Conservation (phyloP, 2,888 invertebrate species). For the Xiphydria camelus region DNA sequence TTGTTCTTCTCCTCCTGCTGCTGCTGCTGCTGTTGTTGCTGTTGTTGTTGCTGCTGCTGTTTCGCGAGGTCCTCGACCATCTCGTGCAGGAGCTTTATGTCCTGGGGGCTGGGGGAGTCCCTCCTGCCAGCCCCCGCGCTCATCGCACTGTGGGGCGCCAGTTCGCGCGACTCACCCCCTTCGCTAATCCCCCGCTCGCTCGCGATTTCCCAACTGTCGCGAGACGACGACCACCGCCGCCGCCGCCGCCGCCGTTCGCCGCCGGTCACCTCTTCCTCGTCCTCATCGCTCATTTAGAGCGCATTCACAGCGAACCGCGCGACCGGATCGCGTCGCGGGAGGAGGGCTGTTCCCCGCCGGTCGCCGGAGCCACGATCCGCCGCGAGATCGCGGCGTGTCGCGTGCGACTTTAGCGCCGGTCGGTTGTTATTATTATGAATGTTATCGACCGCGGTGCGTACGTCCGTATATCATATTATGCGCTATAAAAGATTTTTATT, state of each 20-base stretch:
- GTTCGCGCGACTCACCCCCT: slow-evolving; percentile 40
- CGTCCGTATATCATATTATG: no score
- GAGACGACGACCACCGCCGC: no score
- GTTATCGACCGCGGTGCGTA: no score
- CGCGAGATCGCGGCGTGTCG: no score
- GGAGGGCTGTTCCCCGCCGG: no score
- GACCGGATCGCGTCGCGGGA: no score
- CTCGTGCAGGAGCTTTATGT: slow-evolving; percentile 52
- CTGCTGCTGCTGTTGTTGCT: slow-evolving; percentile 49
- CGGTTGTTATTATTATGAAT: no score
- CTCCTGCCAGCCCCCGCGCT: slow-evolving; percentile 52
- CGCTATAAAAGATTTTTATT: no score
- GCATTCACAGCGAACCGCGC: no score
- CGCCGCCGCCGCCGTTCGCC: slow-evolving; percentile 1
- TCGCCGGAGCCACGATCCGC: no score
- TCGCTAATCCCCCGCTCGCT: slow-evolving; percentile 14
- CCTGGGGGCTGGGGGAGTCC: slow-evolving; percentile 54
- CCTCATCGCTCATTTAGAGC: slow-evolving; percentile 55
- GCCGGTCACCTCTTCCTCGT: slow-evolving; percentile 44
- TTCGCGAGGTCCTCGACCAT: slow-evolving; percentile 53
- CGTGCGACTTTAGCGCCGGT: no score
- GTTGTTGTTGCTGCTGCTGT: slow-evolving; percentile 45
- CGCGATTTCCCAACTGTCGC: slow-evolving; percentile 27
- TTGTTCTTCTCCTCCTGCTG: slow-evolving; percentile 30
- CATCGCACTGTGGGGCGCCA: slow-evolving; percentile 53